Base-by-base conservation (phyloP, 2,113 vertebrate species). In the Urocolius indicus region DNA sequence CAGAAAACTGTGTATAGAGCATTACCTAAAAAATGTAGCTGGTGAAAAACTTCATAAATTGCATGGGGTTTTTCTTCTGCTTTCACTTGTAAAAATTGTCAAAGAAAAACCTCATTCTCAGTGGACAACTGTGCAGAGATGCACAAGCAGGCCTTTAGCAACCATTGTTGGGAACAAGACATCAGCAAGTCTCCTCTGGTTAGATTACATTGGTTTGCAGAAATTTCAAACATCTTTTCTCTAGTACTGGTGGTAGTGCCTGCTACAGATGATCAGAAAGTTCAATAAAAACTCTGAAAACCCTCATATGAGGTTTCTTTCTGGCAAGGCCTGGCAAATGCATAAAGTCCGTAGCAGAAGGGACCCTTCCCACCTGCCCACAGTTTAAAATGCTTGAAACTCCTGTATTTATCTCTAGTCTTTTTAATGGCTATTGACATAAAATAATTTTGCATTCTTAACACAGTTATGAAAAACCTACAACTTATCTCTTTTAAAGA, bases 11-110 rank as follows among this genome's bases (percentile, higher is more conserved):
- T 13, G 18, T 12, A 24, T 10, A 76, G 15, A 57, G 55, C 36
- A 29, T 51, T 81, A 27, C 9, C 23, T 41, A 19, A 52, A 71
- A 69, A 52, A 26, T 8, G 7, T 14, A 66, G 6, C 8, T 54
- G 6, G 5, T 7, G 6, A 76, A 84, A 69, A 76, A 6, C 4
- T 38, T 36, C 29, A 58, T 22, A 63, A 48, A 29, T 72, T 45
- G n/a, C 19, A 43, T 8, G 0, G 3, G 0, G 3, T 0, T 16
- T 61, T 46, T 36, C 55, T 30, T 16, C 15, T 87, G 41, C 27
- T 58, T 76, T 87, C 17, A 58, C 3, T 17, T 34, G 13, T 36
- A 34, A 69, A 76, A 77, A 43, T 21, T 27, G 12, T 49, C 17
- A 63, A 12, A n/a, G 34, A 71, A 43, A 45, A 82, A 19, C 2